Base-by-base conservation (phyloP, 2,888 invertebrate species). In the Carcina quercana region DNA sequence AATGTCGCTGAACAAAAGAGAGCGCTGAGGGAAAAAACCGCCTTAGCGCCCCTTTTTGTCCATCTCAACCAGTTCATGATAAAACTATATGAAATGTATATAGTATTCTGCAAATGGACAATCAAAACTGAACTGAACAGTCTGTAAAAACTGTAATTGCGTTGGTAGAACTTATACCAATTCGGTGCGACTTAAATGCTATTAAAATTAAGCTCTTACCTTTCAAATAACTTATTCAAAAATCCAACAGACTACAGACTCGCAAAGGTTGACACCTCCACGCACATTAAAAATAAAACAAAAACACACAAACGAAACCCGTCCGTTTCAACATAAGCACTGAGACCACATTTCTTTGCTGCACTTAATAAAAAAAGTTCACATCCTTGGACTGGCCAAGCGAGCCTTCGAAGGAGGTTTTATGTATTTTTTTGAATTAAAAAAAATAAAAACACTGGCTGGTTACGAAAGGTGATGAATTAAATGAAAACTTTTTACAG, bases 291-390 rank as follows among this genome's bases (percentile, higher is more conserved):
- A 59, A 57, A 59, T 50, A 42, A 43, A n/a, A n/a, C n/a, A 52
- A 56, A 50, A 50, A 50, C 70, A 66, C 65, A 58, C 65, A 70
- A n/a, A n/a, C n/a, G n/a, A n/a, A n/a, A 71, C 75, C 59, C 54
- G 65, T 56, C 59, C 66, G 62, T 74, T 60, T 64, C 51, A 11
- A 43, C 63, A 67, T 65, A 52, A 48, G 62, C 68, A 75, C 65
- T 60, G 59, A 53, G 52, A 54, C 60, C 71, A 73, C 76, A 76
- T 78, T 75, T 66, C 66, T 56, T 60, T 66, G 56, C 38, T 48
- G 38, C 59, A 56, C 50, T 47, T n/a, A 53, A 51, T 51, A 36
- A 44, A 47, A 62, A 59, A 54, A 50, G 52, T 62, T 68, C 72
- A 75, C 76, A 80, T 79, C 59, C 70, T 78, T 66, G 59, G 59